Percentiles rank a stretch among this genome's conserved stretches.
These are phyloP conservation scores for Neelides folsomi DNA, from an alignment of 2,888 invertebrate species.

Conservation along the genomic window DNA sequence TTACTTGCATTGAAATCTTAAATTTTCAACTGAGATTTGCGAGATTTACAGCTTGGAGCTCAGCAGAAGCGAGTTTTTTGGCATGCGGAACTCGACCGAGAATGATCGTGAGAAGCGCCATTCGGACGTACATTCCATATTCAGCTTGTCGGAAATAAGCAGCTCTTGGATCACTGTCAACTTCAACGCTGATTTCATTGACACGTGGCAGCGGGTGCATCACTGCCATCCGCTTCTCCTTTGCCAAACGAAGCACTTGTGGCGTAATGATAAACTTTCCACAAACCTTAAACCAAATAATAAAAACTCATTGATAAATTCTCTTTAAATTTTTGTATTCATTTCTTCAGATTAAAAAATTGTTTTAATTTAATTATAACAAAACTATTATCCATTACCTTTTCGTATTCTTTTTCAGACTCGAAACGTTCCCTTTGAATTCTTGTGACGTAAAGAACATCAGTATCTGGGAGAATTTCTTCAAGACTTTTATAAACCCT, in stretches of 20 bases:
- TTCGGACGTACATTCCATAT: conserved; percentile 93
- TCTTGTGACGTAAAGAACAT: conserved; percentile 96
- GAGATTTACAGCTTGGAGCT: no score
- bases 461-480: conserved; percentile 77
- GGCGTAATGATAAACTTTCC: conserved; percentile 85
- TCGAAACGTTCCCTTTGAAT: conserved; percentile 88
- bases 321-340: conserved; percentile 2
- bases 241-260: conserved; percentile 85
- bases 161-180: conserved; percentile 86
- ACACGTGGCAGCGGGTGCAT: conserved; percentile 94
- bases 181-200: conserved; percentile 84
- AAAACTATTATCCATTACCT: conserved; percentile 45
- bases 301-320: neutral
- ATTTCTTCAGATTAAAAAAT: neutral
- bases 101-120: conserved; percentile 90
- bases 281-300: conserved; percentile 48
- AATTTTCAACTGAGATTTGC: no score
- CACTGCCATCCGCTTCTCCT: conserved; percentile 75
- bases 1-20: no score
- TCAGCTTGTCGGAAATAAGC: conserved; percentile 98
- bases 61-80: no score
- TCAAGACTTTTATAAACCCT: conserved; percentile 46
- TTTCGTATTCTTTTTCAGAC: conserved; percentile 67
- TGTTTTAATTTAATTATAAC: neutral
- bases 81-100: conserved; percentile 44